Evolutionary conservation across 2,888 invertebrate genomes (phyloP), one percentile per base, ranked within the genome.

Genomic region (Nezara viridula): DNA sequence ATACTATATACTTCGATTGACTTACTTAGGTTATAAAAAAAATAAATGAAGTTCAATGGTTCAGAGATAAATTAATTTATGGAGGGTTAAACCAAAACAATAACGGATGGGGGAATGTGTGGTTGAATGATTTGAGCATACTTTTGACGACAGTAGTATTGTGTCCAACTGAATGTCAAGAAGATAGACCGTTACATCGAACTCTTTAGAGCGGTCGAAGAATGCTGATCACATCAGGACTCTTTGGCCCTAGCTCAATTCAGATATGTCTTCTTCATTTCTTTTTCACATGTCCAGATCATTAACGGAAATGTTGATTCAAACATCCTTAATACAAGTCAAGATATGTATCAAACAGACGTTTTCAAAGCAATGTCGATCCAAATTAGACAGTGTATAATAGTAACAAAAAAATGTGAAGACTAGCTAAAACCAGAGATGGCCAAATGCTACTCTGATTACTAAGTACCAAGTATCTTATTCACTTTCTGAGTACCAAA

Each of bases 131-230:
- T 66, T 66, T 66, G 66, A 32, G 32, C 66, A 66, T 66, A 66
- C 66, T 66, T 66, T 66, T 66, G 32, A 32, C 66, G 66, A 66
- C 66, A 66, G 66, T 66, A 32, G 66, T 32, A 66, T 66, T 66
- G 66, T 66, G 66, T 66, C 66, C 66, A 66, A 66, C 32, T 66
- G 66, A 66, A 66, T 66, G 66, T 66, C 32, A 66, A 66, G 16
- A 66, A 66, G 32, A 66, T 19, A 32, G 66, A 66, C 66, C 66
- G 66, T 66, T 66, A 66, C 66, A 66, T 66, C 3, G 66, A 66
- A 32, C 66, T 66, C 66, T 32, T 16, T 16, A 66, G 32, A 32
- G 32, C 66, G 66, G 32, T 19, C 16, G 32, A 32, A 19, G 66
- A 66, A 66, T 66, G 66, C 66, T 66, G 66, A 66, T 66, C 66